These are phyloP conservation scores for Gnatocerus cornutus DNA, from an alignment of 2,888 invertebrate species.

Conservation along the genomic window DNA sequence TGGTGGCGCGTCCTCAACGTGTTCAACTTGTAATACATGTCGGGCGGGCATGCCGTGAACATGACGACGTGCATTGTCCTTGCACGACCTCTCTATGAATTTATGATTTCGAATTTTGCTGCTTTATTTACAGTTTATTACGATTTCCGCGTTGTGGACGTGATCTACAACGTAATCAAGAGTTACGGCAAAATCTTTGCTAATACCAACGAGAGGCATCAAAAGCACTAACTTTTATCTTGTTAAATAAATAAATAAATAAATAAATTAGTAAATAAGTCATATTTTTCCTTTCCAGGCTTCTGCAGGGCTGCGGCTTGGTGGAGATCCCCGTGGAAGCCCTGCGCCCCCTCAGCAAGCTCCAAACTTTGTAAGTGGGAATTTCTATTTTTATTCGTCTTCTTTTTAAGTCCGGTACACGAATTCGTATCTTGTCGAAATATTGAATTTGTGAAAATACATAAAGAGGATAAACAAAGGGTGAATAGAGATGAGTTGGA, in stretches of 20 bases:
- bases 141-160: constrained; percentile 39
- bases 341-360: constrained; percentile 72
- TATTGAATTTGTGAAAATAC: constrained; percentile 44
- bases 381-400: not conserved
- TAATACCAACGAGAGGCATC: too few relatives aligned
- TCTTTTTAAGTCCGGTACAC: constrained; percentile 16
- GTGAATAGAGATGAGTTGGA: constrained; percentile 48
- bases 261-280: too few relatives aligned
- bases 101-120: constrained; percentile 34
- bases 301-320: constrained; percentile 77
- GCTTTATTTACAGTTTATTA: constrained; percentile 35
- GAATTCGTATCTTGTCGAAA: constrained; percentile 18
- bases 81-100: constrained; percentile 40
- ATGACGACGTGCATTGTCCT: constrained; percentile 36
- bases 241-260: too few relatives aligned
- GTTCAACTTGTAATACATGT: constrained; percentile 57
- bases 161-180: constrained; percentile 38
- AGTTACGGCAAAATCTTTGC: constrained; percentile 33
- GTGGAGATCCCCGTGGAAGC: constrained; percentile 74
- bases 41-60: constrained; percentile 31
- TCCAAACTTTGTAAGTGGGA: constrained; percentile 79
- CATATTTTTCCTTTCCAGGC: too few relatives aligned
- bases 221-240: too few relatives aligned
- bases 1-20: constrained; percentile 53
- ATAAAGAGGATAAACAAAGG: constrained; percentile 48